Base-by-base conservation (phyloP, 1,140 invertebrate species). In the Sminthurinus signatus region DNA sequence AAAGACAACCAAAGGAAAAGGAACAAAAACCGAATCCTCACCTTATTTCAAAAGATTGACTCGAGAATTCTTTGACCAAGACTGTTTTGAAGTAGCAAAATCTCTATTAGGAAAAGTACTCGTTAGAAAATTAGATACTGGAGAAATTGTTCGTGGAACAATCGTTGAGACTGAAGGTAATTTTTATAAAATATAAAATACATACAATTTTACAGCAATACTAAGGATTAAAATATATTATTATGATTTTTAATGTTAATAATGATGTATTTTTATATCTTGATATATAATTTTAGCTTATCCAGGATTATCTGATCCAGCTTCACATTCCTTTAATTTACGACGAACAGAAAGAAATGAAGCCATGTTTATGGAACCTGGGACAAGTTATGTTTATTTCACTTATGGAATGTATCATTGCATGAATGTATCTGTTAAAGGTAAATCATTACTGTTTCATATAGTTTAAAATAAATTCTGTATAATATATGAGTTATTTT, bases 321-420 rank as follows among this genome's bases (percentile, higher is more conserved):
- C 87, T 51, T 87, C 85, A 1, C 82, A 87, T 70, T 85, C 87
- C 0, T 88, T 80, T 73, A 77, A 82, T 60, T 82, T 84, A 17
- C 85, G 81, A 76, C 72, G 81, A 67, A 89, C 88, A 17, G 76
- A 80, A 14, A 76, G 82, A 71, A 89, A 85, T 75, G 79, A 82
- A 73, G 85, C 88, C 2, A 89, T 91, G 86, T 92, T 85, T 73
- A 88, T 89, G 86, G 59, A 75, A 71, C 82, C 87, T 27, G 88
- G 89, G n/a, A 91, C 88, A 32, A 80, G 82, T 36, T 91, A 87
- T 77, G 86, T 91, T 3, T 91, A 90, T 72, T 78, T 85, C 57
- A 89, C 87, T 15, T 91, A 91, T 77, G 88, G 88, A 69, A 88
- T 89, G 83, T 89, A 91, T 73, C 81, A 84, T 73, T 90, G 88